A percentile compares a stretch with the other conserved stretches of the same genome.
phyloP scores from a whole-genome alignment of 2,888 invertebrate species.

The Lycaena phlaeas region DNA sequence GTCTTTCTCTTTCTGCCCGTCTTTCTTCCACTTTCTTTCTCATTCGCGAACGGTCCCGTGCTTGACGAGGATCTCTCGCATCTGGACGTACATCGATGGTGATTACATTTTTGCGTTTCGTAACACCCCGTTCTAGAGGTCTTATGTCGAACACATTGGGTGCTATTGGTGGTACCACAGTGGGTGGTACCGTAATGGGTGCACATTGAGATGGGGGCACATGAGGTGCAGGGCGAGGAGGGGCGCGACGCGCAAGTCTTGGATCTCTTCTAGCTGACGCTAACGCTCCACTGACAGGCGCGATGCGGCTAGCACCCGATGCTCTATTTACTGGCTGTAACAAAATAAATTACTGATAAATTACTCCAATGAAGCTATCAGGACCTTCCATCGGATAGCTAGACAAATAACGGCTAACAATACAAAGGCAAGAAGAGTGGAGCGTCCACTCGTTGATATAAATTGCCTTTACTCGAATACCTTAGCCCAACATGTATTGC shows the following conservation, averaged over 20 bases:
- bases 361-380: too few relatives aligned
- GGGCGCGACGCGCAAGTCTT: slow-evolving; percentile 40
- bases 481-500: too few relatives aligned
- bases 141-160: slow-evolving; percentile 64
- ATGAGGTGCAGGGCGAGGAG: slow-evolving; percentile 33
- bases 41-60: slow-evolving; percentile 14
- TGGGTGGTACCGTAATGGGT: slow-evolving; percentile 14
- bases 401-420: too few relatives aligned
- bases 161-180: slow-evolving; percentile 36
- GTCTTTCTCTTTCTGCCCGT: slow-evolving; percentile 15
- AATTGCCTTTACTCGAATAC: too few relatives aligned
- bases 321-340: slow-evolving; percentile 48
- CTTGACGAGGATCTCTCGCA: slow-evolving; percentile 27
- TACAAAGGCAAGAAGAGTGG: too few relatives aligned
- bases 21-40: slow-evolving; percentile 17
- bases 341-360: too few relatives aligned
- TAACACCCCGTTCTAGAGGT: slow-evolving; percentile 49
- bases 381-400: too few relatives aligned
- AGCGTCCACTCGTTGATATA: too few relatives aligned
- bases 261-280: slow-evolving; percentile 40
- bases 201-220: slow-evolving; percentile 14
- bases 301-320: slow-evolving; percentile 37
- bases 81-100: slow-evolving; percentile 48
- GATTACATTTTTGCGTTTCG: slow-evolving; percentile 58
- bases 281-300: slow-evolving; percentile 49